Evolutionary conservation across 2,888 invertebrate genomes (phyloP), one percentile per base, ranked within the genome.

Genomic region (Acanthosoma haemorrhoidale): DNA sequence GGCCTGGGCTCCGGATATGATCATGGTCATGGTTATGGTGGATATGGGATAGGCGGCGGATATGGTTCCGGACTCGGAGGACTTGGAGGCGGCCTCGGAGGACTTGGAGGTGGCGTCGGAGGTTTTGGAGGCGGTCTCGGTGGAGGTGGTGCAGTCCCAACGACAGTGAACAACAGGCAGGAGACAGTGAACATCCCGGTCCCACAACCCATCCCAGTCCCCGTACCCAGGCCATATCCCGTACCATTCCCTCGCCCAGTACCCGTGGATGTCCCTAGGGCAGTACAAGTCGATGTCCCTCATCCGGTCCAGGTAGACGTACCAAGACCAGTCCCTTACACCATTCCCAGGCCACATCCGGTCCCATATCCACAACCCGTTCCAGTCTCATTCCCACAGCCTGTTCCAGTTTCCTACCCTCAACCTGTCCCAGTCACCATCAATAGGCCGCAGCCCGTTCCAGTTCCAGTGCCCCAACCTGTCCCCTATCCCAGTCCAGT

Each of bases 401-500:
- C 64, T 1, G 13, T 41, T 1, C 64, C 64, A 16, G 64, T 64
- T 1, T 15, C 64, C 29, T 38, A 41, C 15, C 64, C 64, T 3
- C 64, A 64, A 29, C 39, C 64, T 1, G 39, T 64, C 2, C 64
- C 64, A 4, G 64, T 64, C n/a, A 39, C 39, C 2, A 41, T 64
- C 41, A 64, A 64, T 31, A 64, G 64, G 13, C 64, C 64, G 1
- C 29, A 34, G 16, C 64, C 64, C n/a, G 39, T 41, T 1, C 64
- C 64, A 9, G 64, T 64, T n/a, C 64, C 64, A 16, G 29, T 41
- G 29, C 39, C 64, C n/a, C 41, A 64, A 2, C 64, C 64, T 15
- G 64, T 64, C 4, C 64, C 41, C 8, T 25, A 15, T n/a, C 6
- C 29, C 4, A 4, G 4, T 4, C 29, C 29, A 9, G 51, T 51